Percentiles rank a stretch among this genome's conserved stretches.
phyloP scores from a whole-genome alignment of 64 coral and sea anemone genomes.

The Stichodactyla mertensii region DNA sequence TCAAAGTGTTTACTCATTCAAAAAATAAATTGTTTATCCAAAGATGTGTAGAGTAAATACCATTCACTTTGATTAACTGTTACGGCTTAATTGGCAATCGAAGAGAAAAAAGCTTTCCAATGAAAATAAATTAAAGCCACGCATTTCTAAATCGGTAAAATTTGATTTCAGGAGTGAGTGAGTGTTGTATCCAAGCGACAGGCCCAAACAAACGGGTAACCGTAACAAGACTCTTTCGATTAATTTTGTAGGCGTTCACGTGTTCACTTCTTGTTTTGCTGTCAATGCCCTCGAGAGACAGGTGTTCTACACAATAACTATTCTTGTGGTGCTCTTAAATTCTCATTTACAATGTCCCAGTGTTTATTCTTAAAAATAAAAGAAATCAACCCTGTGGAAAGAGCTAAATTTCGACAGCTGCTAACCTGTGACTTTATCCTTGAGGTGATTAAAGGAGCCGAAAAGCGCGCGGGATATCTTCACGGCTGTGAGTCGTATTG shows the following conservation, averaged over 20 bases:
- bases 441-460: neutral
- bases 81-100: neutral
- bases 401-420: conserved; percentile 6
- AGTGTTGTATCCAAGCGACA: neutral
- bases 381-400: neutral
- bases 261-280: neutral
- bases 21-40: neutral
- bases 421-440: neutral
- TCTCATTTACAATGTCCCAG: neutral
- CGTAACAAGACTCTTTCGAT: neutral
- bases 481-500: neutral
- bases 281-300: neutral
- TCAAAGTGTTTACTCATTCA: neutral
- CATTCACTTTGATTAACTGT: neutral
- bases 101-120: neutral
- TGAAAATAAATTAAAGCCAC: neutral
- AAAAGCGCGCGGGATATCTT: neutral
- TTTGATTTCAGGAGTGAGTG: neutral
- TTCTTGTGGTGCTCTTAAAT: neutral
- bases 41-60: neutral
- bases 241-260: neutral
- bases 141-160: neutral
- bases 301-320: conserved; percentile 9
- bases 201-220: neutral
- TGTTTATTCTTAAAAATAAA: conserved; percentile 13